Conservation (phyloP, 1,140 invertebrate genomes). For the Chironomus tepperi region DNA sequence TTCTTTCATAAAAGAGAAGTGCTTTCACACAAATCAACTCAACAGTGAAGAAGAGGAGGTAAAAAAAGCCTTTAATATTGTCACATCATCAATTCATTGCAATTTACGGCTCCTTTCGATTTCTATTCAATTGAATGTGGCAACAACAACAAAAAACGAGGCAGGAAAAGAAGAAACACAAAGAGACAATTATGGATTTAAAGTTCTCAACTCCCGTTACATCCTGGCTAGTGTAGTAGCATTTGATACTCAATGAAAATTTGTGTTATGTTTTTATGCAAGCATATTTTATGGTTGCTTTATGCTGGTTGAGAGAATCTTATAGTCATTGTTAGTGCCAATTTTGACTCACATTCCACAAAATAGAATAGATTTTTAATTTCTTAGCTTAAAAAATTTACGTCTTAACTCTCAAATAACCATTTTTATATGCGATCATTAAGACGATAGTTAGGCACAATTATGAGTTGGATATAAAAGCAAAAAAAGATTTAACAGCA, state of each 20-base stretch:
- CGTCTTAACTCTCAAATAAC: too few relatives aligned
- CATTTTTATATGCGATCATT: too few relatives aligned
- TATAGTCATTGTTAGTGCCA: too few relatives aligned
- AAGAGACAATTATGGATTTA: background rate
- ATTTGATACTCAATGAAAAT: background rate
- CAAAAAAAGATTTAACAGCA: too few relatives aligned
- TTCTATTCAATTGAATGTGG: background rate
- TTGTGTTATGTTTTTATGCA: background rate
- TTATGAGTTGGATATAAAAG: too few relatives aligned
- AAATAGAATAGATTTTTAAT: too few relatives aligned
- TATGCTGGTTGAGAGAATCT: too few relatives aligned
- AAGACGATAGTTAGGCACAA: too few relatives aligned
- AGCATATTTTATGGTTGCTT: background rate
- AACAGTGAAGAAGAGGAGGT: background rate
- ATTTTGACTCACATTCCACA: too few relatives aligned
- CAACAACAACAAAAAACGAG: background rate
- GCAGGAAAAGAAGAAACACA: background rate
- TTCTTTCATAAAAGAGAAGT: too few relatives aligned
- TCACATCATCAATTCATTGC: slow-evolving; percentile 1
- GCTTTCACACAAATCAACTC: slow-evolving; percentile 10
- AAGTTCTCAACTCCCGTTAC: background rate
- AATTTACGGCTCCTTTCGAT: background rate
- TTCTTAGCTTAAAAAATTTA: too few relatives aligned
- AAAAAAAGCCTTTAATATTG: background rate
- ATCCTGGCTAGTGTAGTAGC: background rate